These are phyloP conservation scores for Pseudorasbora parva DNA, from an alignment of 2,113 vertebrate genomes.

Conservation along the genomic window DNA sequence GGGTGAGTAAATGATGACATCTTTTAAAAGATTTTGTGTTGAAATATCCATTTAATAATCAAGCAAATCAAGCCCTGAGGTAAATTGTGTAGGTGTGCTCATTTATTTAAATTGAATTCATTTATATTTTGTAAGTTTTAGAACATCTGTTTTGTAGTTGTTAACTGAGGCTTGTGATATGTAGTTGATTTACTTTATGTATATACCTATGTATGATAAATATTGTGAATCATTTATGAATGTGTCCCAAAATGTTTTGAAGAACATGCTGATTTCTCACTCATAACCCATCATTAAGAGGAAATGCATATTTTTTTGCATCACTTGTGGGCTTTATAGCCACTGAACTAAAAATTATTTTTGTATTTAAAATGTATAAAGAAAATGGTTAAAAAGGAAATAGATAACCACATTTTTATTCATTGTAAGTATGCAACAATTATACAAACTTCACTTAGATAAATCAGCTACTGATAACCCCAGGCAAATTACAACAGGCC, in stretches of 20 bases:
- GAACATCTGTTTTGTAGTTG: neutral
- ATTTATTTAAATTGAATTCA: neutral
- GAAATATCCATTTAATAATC: no score
- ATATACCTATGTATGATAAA: neutral
- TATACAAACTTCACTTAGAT: neutral
- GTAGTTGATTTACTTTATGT: neutral
- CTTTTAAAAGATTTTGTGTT: no score
- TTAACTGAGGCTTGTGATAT: neutral
- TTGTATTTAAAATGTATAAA: neutral
- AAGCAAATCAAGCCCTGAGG: no score
- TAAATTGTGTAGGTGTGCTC: no score
- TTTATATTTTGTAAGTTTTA: neutral
- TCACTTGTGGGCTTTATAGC: neutral
- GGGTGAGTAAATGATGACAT: neutral
- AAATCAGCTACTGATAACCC: conserved; percentile 7
- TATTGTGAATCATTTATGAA: neutral
- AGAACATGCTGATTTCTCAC: neutral
- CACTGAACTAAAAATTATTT: neutral
- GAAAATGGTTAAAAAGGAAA: neutral
- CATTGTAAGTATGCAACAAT: neutral
- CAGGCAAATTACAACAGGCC: neutral
- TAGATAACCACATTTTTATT: neutral
- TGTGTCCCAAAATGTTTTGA: neutral
- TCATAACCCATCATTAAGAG: neutral
- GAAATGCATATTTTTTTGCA: no score